Conservation (phyloP, 2,797 vertebrate genomes). For the Antennarius maculatus region DNA sequence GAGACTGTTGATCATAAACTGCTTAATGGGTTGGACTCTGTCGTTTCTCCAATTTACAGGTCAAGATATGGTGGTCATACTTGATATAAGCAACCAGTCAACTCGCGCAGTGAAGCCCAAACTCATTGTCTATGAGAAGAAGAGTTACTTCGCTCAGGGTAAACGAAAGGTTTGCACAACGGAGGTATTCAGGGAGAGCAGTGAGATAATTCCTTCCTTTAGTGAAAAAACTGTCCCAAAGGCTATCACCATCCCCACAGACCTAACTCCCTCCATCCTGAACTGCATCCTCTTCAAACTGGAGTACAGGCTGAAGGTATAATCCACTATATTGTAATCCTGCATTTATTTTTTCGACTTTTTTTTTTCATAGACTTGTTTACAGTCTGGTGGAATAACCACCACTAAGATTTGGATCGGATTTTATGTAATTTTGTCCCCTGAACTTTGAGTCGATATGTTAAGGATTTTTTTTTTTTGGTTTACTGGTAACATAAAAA, state of each 20-base stretch:
- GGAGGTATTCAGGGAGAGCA: slow-evolving; percentile 52
- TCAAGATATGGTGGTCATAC: slow-evolving; percentile 31
- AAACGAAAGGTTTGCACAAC: slow-evolving; percentile 38
- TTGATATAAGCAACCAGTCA: slow-evolving; percentile 58
- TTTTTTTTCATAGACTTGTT: not conserved
- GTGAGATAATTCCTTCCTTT: slow-evolving; percentile 29
- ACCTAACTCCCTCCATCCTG: slow-evolving; percentile 64
- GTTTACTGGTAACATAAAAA: not conserved
- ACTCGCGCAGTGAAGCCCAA: slow-evolving; percentile 64
- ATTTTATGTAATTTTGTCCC: too few species aligned
- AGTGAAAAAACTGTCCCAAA: slow-evolving; percentile 42
- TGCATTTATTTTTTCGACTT: not conserved
- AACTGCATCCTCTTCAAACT: slow-evolving; percentile 73
- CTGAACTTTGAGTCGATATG: not conserved
- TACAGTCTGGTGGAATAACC: not conserved
- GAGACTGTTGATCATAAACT: too few species aligned
- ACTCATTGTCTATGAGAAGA: slow-evolving; percentile 62
- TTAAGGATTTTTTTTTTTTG: not conserved
- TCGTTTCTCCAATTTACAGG: slow-evolving; percentile 42
- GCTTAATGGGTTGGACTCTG: too few species aligned
- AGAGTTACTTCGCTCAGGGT: slow-evolving; percentile 66
- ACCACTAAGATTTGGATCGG: too few species aligned
- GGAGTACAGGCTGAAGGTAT: slow-evolving; percentile 86
- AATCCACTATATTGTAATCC: not conserved
- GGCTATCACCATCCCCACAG: slow-evolving; percentile 55